These are phyloP conservation scores for Setophaga coronata DNA, from an alignment of 2,113 vertebrate species.

Conservation along the genomic window DNA sequence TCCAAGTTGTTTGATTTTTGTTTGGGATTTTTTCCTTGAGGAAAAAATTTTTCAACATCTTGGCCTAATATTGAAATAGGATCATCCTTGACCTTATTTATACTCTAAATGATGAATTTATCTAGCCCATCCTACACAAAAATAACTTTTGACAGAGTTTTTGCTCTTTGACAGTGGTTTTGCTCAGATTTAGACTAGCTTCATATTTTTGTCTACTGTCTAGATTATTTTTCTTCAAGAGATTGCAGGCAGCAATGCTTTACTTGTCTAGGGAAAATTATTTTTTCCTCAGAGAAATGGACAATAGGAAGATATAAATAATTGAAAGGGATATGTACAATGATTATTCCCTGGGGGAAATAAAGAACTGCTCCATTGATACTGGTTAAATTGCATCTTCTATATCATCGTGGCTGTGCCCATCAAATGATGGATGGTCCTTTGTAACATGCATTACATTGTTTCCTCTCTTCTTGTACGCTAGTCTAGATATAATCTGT, in stretches of 20 bases:
- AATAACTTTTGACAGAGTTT: neutral
- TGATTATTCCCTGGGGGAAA: neutral
- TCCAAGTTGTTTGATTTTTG: neutral
- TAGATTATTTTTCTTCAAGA: neutral
- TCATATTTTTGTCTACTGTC: neutral
- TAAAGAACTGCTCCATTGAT: neutral
- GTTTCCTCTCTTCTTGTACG: neutral
- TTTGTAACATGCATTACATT: neutral
- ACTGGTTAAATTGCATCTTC: neutral
- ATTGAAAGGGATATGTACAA: neutral
- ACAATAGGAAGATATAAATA: neutral
- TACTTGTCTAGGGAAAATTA: neutral
- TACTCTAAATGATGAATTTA: neutral
- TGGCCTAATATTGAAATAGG: neutral
- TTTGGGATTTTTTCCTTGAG: neutral
- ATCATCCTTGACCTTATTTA: neutral
- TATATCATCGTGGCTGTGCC: neutral
- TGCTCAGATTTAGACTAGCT: neutral
- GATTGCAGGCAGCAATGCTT: neutral
- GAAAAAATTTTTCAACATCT: neutral
- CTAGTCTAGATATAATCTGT: neutral
- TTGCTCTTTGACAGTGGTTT: neutral
- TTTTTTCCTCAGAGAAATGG: neutral
- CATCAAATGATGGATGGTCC: neutral
- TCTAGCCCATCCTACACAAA: neutral